Conservation (phyloP, 2,888 invertebrate genomes). For the Scaptomyza cyrtandrae region DNA sequence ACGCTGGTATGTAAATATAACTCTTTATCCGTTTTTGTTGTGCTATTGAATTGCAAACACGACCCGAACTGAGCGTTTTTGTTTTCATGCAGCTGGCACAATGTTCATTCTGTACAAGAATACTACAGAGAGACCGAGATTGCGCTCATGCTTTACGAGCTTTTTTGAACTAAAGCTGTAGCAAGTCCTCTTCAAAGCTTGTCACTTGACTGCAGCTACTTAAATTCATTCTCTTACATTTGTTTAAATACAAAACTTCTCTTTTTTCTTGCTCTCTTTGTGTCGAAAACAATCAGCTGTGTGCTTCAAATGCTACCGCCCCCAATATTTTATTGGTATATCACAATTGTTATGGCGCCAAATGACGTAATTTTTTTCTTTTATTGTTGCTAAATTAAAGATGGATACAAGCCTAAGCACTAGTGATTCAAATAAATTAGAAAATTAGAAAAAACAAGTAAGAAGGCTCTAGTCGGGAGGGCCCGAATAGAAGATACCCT, state of each 20-base stretch:
- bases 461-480: no score
- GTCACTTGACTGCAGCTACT: slow-evolving; percentile 35
- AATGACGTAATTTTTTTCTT: slow-evolving; percentile 64
- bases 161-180: slow-evolving; percentile 62
- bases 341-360: slow-evolving; percentile 38
- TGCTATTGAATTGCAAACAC: slow-evolving; percentile 84
- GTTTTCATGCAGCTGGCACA: slow-evolving; percentile 75
- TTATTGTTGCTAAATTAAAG: no score
- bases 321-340: slow-evolving; percentile 26
- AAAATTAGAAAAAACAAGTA: no score
- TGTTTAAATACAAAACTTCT: neutral
- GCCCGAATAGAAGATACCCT: no score
- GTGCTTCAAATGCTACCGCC: slow-evolving; percentile 4
- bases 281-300: slow-evolving; percentile 62
- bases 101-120: slow-evolving; percentile 54
- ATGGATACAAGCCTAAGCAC: no score
- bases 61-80: slow-evolving; percentile 83
- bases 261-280: neutral
- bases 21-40: slow-evolving; percentile 66
- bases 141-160: slow-evolving; percentile 46
- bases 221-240: slow-evolving; percentile 36
- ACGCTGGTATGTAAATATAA: slow-evolving; percentile 19
- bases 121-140: slow-evolving; percentile 26
- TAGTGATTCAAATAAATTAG: no score
- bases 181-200: slow-evolving; percentile 62